phyloP scores from a whole-genome alignment of 1,140 invertebrate genomes.

The Brachionus manjavacas region DNA sequence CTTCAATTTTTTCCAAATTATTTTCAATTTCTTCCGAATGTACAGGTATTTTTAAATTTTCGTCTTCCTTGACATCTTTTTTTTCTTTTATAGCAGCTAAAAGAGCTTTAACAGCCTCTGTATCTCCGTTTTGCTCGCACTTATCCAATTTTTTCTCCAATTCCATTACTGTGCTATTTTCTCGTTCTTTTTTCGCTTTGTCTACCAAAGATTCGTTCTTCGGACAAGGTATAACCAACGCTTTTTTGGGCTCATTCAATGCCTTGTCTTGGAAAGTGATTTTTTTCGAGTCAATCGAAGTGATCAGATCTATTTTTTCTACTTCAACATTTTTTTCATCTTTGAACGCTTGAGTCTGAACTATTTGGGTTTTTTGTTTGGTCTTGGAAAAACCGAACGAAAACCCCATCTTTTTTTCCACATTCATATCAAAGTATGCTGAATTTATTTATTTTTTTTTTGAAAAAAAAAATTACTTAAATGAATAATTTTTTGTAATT shows the following conservation, averaged over 20 bases:
- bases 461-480: background rate
- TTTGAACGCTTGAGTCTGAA: background rate
- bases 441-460: background rate
- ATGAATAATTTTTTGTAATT: slow-evolving; percentile 3
- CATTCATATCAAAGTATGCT: background rate
- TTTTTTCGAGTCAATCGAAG: slow-evolving; percentile 7
- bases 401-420: slow-evolving; percentile 29
- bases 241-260: slow-evolving; percentile 4
- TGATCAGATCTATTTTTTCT: slow-evolving; percentile 8
- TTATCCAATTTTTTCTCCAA: slow-evolving; percentile 20
- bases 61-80: slow-evolving; percentile 26
- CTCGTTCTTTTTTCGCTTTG: background rate
- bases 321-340: background rate
- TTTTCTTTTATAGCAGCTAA: background rate
- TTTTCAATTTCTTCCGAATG: background rate
- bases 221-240: background rate
- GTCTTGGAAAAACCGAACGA: slow-evolving; percentile 42
- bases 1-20: slow-evolving; percentile 46
- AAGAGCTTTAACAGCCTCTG: slow-evolving; percentile 4
- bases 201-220: background rate
- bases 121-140: background rate
- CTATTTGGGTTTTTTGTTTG: slow-evolving; percentile 18
- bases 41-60: slow-evolving; percentile 6
- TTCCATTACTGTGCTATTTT: background rate
- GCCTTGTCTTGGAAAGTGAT: background rate